Evolutionary conservation across 37 sponge, comb jelly and placozoan genomes (phyloP), one percentile per base, ranked within the genome.

Genomic region (Spongia lamella): DNA sequence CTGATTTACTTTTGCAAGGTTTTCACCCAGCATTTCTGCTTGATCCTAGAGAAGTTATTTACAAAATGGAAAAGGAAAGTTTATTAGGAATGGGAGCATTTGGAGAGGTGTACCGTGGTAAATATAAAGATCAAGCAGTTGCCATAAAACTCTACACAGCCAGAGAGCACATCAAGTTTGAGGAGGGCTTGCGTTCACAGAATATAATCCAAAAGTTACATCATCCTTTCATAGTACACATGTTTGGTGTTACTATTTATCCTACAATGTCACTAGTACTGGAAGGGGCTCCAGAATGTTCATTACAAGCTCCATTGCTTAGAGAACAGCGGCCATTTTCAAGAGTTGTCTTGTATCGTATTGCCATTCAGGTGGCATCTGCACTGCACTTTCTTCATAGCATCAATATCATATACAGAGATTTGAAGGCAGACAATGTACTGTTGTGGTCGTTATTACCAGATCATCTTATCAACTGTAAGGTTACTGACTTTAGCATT

Each of bases 371-470:
- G 63, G 83, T 92, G 6, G 86, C 87, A n/a, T 86, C 87, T 73
- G 92, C 86, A 15, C 69, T 95, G 29, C 73, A 76, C 17, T 91
- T 88, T 32, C 74, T 95, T 30, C 96, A 95, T 80, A 63, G 51
- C 4, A 69, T 33, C n/a, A 78, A 83, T 1, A 72, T 84, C 66
- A 95, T 95, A 34, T 95, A 86, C 58, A 78, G 96, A 55, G 92
- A 91, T 38, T 69, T 95, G 36, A 95, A 95, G 61, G 86, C 92
- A 14, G 89, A 70, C 63, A 95, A 95, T 70, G 85, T 95, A 17
- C 84, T 95, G n/a, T 72, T 95, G 26, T 88, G 89, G 89, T 91
- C 96, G 1, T 75, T 95, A 35, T 82, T 85, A 25, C 84, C 76
- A 25, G 83, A 79, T 13, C 76, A 86, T 25, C 78, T 79, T 21